Conservation (phyloP, 2,797 vertebrate species). For the Heterohyrax brucei region DNA sequence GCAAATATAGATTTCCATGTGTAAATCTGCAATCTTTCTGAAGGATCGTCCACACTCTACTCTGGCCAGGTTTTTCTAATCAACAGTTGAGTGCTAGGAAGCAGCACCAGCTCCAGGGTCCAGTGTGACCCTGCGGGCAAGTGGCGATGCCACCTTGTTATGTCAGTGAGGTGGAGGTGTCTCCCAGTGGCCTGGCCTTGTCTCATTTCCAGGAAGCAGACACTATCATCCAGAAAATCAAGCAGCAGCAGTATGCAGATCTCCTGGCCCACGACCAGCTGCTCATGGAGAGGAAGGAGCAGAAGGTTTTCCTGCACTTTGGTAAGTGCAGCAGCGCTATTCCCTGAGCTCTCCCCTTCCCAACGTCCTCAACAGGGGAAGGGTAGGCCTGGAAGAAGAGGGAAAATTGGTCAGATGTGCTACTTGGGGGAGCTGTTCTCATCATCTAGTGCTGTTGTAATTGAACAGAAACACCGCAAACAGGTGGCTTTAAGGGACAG, state of each 20-base stretch:
- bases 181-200: constrained; percentile 74
- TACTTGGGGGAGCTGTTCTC: neutral
- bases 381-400: neutral
- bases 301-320: constrained; percentile 96
- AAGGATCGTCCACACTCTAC: neutral
- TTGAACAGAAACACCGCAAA: neutral
- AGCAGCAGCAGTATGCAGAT: constrained; percentile 96
- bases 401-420: neutral
- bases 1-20: neutral
- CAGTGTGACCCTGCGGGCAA: accelerated
- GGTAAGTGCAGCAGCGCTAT: constrained; percentile 90
- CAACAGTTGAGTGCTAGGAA: neutral
- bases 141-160: accelerated
- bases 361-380: neutral
- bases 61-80: neutral
- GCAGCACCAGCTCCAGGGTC: accelerated
- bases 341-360: neutral
- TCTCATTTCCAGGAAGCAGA: constrained; percentile 96
- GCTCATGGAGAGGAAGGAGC: constrained; percentile 93
- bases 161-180: neutral
- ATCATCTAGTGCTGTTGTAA: neutral
- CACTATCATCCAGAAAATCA: constrained; percentile 97
- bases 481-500: neutral
- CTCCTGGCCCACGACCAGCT: constrained; percentile 96
- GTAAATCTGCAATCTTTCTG: neutral